Base-by-base conservation (phyloP, 2,797 vertebrate genomes). In the Picus viridis region DNA sequence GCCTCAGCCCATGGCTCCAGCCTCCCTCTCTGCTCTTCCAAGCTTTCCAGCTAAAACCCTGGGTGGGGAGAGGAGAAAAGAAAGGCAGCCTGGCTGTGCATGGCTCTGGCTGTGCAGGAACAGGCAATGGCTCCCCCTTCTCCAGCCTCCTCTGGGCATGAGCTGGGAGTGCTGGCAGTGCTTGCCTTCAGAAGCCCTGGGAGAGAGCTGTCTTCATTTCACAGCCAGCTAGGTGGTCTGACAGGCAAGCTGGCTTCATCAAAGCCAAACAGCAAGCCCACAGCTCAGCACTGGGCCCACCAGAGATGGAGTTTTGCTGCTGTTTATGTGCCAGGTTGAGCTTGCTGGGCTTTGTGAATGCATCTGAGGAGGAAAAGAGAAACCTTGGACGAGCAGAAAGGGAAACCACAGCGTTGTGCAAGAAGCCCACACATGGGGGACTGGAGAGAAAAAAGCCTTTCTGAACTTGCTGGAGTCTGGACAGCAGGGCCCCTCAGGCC, bases 381-480 rank as follows among this genome's bases (percentile, higher is more conserved):
- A 78, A 32, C 11, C 7, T 9, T 32, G 8, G 8, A 61, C 34
- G 10, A 49, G 14, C 70, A 87, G 18, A 89, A 78, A 86, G 26
- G 29, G 51, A 86, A 85, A 27, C 12, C 47, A 82, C 45, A 56
- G 7, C 6, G 24, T 17, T 20, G 34, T 1, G 3, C 12, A 2
- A 16, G 4, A 49, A 9, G 7, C 5, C 9, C 32, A 57, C 6
- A 63, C 4, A 12, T 0, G 2, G 74, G 6, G 65, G 7, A 6
- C 36, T 86, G 23, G 16, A 43, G 15, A 16, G 16, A 13, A 3
- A 3, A 69, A 51, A 61, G 6, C 4, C 47, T 14, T 26, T 56
- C 13, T 86, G 57, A 67, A 73, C 27, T 63, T 72, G 36, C 19
- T 56, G n/a, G 13, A 57, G 13, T 51, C 34, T 74, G 76, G 56